A percentile compares a stretch with the other conserved stretches of the same genome.
Conservation (phyloP, 2,888 invertebrate genomes). For the Rhorus exstirpatorius region DNA sequence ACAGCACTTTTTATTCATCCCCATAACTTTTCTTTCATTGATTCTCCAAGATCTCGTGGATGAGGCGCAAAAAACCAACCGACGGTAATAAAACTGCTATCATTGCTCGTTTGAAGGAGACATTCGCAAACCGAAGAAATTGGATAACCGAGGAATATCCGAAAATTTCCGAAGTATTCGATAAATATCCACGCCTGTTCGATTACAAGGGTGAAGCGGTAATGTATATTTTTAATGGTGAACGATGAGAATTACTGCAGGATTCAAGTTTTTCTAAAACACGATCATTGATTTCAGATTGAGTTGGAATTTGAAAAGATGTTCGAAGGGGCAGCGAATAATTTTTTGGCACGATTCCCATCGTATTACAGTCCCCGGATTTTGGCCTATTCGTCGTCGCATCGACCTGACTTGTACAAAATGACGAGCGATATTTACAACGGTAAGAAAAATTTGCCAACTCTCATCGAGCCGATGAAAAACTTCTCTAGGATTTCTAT, state of each 20-base stretch:
- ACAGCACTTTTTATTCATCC: too few relatives aligned
- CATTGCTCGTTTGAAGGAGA: conserved; percentile 23
- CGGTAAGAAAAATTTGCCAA: too few relatives aligned
- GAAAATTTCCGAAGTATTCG: conserved; percentile 47
- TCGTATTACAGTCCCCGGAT: conserved; percentile 48
- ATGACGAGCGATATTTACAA: too few relatives aligned
- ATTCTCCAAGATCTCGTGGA: conserved; percentile 37
- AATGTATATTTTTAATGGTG: conserved; percentile 30
- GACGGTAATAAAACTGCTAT: conserved; percentile 29
- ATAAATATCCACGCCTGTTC: conserved; percentile 52
- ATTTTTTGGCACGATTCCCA: conserved; percentile 52
- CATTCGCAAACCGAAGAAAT: conserved; percentile 45
- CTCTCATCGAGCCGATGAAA: too few relatives aligned
- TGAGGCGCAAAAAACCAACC: conserved; percentile 33
- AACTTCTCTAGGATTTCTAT: too few relatives aligned
- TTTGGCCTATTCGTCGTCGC: conserved; percentile 42
- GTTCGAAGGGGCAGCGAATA: conserved; percentile 35
- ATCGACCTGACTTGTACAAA: not conserved
- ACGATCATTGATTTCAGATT: conserved; percentile 57
- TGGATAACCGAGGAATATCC: conserved; percentile 41
- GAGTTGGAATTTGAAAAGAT: conserved; percentile 50
- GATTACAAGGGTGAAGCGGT: conserved; percentile 62
- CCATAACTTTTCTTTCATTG: not conserved
- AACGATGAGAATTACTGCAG: conserved; percentile 5
- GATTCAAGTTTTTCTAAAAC: conserved; percentile 1